Evolutionary conservation across 2,888 invertebrate species (phyloP).

Genomic region (Mythimna albipuncta): DNA sequence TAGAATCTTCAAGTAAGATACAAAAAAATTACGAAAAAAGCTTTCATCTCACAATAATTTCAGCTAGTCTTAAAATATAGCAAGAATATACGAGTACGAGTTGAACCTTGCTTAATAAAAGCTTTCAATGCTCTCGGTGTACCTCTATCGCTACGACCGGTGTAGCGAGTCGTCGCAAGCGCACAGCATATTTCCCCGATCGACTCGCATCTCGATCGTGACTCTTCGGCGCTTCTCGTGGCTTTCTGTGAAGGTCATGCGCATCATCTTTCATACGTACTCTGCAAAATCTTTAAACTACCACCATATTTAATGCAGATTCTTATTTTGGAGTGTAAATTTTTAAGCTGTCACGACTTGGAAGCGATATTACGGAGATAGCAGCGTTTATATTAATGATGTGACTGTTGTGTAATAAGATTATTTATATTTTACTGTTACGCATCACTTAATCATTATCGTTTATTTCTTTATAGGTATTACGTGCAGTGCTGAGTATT

Average conservation of each 20-base stretch:
- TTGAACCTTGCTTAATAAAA: background rate
- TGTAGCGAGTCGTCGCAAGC: slow-evolving; percentile 53
- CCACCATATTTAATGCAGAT: slow-evolving; percentile 65
- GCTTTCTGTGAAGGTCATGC: slow-evolving; percentile 79
- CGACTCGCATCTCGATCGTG: slow-evolving; percentile 65
- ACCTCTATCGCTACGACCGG: slow-evolving; percentile 31
- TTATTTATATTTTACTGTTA: slow-evolving; percentile 48
- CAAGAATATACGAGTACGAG: too few species aligned
- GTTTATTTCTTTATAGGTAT: slow-evolving; percentile 34
- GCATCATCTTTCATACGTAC: slow-evolving; percentile 67
- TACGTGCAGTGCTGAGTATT: slow-evolving; percentile 8
- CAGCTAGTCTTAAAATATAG: too few species aligned
- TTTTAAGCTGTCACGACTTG: slow-evolving; percentile 59
- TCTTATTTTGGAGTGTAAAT: slow-evolving; percentile 66
- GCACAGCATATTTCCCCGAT: slow-evolving; percentile 69
- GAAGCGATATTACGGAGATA: slow-evolving; percentile 46
- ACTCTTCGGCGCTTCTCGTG: slow-evolving; percentile 58
- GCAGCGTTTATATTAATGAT: slow-evolving; percentile 50
- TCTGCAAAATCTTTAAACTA: slow-evolving; percentile 65
- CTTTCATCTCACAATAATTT: too few species aligned
- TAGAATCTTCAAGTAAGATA: too few species aligned
- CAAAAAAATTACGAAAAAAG: too few species aligned
- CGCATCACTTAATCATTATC: slow-evolving; percentile 44
- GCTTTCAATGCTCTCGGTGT: slow-evolving; percentile 51
- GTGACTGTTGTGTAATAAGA: slow-evolving; percentile 56